phyloP scores from a whole-genome alignment of 2,113 vertebrate species.

The Aplodontia rufa region DNA sequence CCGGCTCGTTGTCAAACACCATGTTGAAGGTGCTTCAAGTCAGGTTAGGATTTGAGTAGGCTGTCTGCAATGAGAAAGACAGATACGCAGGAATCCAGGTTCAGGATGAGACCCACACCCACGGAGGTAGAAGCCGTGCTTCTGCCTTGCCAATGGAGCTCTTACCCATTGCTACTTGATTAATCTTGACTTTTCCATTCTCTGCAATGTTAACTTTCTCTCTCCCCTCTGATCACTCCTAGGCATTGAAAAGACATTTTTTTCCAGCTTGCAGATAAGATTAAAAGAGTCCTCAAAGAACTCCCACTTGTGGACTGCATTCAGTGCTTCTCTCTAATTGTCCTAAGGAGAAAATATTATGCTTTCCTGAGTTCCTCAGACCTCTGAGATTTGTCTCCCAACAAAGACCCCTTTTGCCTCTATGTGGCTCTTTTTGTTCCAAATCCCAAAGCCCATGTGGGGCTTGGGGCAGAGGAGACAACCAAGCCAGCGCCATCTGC shows the following conservation, averaged over 20 bases:
- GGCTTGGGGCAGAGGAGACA: neutral
- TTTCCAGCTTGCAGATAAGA: neutral
- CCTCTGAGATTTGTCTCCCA: neutral
- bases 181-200: conserved; percentile 27
- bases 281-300: neutral
- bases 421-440: neutral
- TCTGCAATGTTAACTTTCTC: neutral
- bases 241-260: neutral
- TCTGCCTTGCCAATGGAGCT: neutral
- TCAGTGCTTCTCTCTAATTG: neutral
- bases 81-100: neutral
- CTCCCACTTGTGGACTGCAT: neutral
- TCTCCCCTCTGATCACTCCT: neutral
- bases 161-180: neutral
- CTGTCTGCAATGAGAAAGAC: neutral
- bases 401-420: neutral
- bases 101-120: neutral
- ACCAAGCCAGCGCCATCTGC: neutral
- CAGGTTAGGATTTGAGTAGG: neutral
- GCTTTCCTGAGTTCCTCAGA: neutral
- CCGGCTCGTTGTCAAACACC: neutral
- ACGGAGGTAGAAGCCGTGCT: neutral
- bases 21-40: neutral
- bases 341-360: conserved; percentile 12
- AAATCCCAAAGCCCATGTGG: neutral